A percentile compares a stretch with the other conserved stretches of the same genome.
Evolutionary conservation across 2,888 invertebrate genomes (phyloP).

Genomic region (Amiota minor): DNA sequence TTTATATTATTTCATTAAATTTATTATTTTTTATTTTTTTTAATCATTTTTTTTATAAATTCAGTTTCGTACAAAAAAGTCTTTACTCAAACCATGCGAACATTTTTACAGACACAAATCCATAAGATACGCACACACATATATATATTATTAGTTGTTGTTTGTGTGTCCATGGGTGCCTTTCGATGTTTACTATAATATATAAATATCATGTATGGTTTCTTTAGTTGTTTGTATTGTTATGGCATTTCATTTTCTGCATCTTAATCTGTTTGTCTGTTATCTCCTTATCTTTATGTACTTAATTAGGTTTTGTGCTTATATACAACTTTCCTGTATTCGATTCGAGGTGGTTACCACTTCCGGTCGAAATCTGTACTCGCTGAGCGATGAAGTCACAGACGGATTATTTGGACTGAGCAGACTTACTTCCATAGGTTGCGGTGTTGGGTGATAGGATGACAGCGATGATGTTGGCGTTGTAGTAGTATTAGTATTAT

Average conservation of each 20-base stretch:
- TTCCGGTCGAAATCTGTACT: slow-evolving; percentile 87
- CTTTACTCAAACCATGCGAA: slow-evolving; percentile 66
- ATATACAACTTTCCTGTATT: slow-evolving; percentile 94
- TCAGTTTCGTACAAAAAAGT: slow-evolving; percentile 59
- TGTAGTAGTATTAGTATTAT: slow-evolving; percentile 59
- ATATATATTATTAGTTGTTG: slow-evolving; percentile 35
- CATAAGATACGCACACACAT: slow-evolving; percentile 17
- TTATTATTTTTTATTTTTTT: slow-evolving; percentile 7
- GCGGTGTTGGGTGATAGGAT: slow-evolving; percentile 71
- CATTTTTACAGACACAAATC: slow-evolving; percentile 40
- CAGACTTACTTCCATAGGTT: slow-evolving; percentile 74
- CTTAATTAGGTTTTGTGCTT: slow-evolving; percentile 68
- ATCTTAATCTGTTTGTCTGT: not conserved
- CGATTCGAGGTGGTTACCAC: slow-evolving; percentile 90
- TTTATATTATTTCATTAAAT: slow-evolving; percentile 10
- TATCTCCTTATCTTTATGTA: slow-evolving; percentile 8
- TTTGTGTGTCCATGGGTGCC: slow-evolving; percentile 36
- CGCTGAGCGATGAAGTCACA: slow-evolving; percentile 85
- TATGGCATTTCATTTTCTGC: slow-evolving; percentile 7
- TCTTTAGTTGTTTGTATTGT: slow-evolving; percentile 25
- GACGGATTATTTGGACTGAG: slow-evolving; percentile 73
- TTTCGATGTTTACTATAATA: slow-evolving; percentile 17
- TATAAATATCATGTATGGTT: slow-evolving; percentile 31
- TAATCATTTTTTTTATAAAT: slow-evolving; percentile 3
- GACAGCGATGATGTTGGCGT: slow-evolving; percentile 61